These are phyloP conservation scores for Amia ocellicauda DNA, from an alignment of 2,113 vertebrate genomes.

Conservation along the genomic window DNA sequence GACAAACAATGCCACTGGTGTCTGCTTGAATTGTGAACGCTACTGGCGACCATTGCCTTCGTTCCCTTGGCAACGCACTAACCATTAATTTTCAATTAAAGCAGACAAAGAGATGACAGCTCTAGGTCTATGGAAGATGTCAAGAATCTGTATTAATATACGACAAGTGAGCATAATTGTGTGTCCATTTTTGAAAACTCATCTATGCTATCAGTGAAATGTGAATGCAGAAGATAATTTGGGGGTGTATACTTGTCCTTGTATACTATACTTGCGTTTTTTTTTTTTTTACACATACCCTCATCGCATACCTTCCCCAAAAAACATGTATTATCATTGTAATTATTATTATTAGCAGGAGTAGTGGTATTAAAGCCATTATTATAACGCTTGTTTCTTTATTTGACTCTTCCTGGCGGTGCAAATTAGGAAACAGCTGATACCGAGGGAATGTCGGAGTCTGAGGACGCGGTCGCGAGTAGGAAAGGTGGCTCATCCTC, in stretches of 20 bases:
- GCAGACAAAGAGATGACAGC: conserved; percentile 99
- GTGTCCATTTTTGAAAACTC: conserved; percentile 81
- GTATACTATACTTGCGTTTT: too few relatives aligned
- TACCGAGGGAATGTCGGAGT: too few relatives aligned
- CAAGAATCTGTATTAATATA: conserved; percentile 99
- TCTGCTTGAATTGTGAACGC: conserved; percentile 84
- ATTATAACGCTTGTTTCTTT: background rate
- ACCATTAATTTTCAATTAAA: conserved; percentile 99
- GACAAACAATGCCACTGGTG: conserved; percentile 96
- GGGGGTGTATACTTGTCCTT: conserved; percentile 57
- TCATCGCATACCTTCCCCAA: conserved; percentile 51
- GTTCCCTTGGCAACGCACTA: conserved; percentile 97
- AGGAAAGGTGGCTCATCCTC: too few relatives aligned
- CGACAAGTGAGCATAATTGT: conserved; percentile 99
- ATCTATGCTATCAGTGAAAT: conserved; percentile 72
- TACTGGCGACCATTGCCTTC: conserved; percentile 83
- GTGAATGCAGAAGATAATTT: conserved; percentile 68
- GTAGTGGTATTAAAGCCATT: background rate
- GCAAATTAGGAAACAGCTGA: too few relatives aligned
- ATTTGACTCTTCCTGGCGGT: background rate
- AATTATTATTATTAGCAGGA: conserved; percentile 51
- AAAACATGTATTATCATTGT: conserved; percentile 60
- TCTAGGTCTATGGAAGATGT: conserved; percentile 98
- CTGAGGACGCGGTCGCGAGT: too few relatives aligned
- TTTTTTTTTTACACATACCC: conserved; percentile 52